A percentile compares a stretch with the other conserved stretches of the same genome.
Conservation (phyloP, 2,113 vertebrate genomes). For the Chamaea fasciata region DNA sequence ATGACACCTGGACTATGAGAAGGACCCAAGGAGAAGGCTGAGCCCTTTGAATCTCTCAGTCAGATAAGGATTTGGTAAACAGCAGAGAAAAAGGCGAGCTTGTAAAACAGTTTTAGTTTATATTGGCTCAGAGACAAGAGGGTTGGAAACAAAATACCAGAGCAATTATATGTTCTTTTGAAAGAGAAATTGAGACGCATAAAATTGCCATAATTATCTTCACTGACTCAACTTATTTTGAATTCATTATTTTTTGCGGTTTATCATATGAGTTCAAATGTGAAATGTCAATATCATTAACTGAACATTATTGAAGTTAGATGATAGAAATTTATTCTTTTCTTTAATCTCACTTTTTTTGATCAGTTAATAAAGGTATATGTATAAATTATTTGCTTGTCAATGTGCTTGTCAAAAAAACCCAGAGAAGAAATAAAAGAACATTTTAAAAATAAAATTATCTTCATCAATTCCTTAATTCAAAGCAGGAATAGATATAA, state of each 20-base stretch:
- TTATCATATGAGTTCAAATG: neutral
- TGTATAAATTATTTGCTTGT: neutral
- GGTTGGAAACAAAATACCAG: conserved; percentile 1
- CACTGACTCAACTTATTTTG: neutral
- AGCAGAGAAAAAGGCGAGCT: neutral
- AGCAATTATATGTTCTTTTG: neutral
- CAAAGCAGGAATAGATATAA: neutral
- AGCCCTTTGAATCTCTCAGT: neutral
- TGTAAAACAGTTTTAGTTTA: neutral
- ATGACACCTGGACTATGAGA: neutral
- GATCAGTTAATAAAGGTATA: neutral
- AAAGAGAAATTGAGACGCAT: neutral
- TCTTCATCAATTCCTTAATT: neutral
- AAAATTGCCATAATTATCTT: neutral
- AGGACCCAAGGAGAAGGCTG: neutral
- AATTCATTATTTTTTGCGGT: neutral
- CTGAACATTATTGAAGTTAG: neutral
- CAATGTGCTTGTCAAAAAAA: neutral
- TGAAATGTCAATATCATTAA: neutral
- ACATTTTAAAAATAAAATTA: neutral
- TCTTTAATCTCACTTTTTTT: neutral
- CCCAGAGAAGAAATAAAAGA: neutral
- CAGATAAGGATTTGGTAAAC: neutral
- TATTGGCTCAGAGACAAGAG: neutral
- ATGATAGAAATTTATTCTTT: neutral